Base-by-base conservation (phyloP, 2,113 vertebrate genomes). In the Oryzias celebensis region DNA sequence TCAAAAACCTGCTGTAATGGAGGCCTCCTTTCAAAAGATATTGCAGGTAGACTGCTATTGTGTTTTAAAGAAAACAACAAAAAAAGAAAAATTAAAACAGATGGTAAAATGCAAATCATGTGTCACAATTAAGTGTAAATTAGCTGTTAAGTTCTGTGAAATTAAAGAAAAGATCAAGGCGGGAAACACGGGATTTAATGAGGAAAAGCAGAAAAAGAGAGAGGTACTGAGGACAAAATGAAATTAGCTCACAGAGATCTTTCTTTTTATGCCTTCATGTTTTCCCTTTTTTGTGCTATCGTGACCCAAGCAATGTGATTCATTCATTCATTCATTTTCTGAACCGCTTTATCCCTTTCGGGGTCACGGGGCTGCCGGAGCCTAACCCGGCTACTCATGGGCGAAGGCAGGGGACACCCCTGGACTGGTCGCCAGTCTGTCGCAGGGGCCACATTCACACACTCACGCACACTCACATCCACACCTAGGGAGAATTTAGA, bases 241-340 rank as follows among this genome's bases (percentile, higher is more conserved):
- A n/a, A 41, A 36, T 18, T 65, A 53, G 54, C 14, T 49, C 58
- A 58, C 24, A 45, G 17, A 12, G 7, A 20, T 48, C 20, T 58
- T 45, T 16, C 58, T 36, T 20, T 54, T 54, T 53, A 17, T 53
- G 42, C 24, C 24, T 12, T 5, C 49, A 18, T 5, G 1, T 8
- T 47, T 28, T 49, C 14, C 48, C 26, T 50, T 45, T 56, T 47
- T 53, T 52, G 36, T 62, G 28, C 59, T 47, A 3, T 15, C 43
- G 58, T 67, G 53, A 68, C 63, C 67, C 58, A 58, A 49, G 50
- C 44, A 60, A 58, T 58, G n/a, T 47, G 46, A 58, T 58, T n/a
- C n/a, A n/a, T n/a, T n/a, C n/a, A n/a, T n/a, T n/a, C n/a, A n/a
- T n/a, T n/a, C n/a, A n/a, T n/a, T n/a, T n/a, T n/a, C n/a, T n/a